These are phyloP conservation scores for Mnemiopsis leidyi DNA, from an alignment of 37 sponge, comb jelly and placozoan species.

Conservation along the genomic window DNA sequence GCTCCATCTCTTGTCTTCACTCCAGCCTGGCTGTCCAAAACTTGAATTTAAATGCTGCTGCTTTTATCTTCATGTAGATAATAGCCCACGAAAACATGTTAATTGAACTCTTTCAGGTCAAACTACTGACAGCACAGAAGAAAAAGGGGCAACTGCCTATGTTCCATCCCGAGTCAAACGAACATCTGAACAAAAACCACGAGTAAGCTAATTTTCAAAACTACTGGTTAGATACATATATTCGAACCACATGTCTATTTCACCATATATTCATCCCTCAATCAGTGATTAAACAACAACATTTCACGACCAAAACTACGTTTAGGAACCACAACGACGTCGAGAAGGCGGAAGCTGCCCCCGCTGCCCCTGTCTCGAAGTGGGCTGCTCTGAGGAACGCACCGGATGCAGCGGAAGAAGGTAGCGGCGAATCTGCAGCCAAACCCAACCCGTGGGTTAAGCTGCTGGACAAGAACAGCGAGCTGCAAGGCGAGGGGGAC, in stretches of 20 bases:
- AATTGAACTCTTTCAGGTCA: slow-evolving; percentile 8
- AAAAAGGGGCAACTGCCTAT: slow-evolving; percentile 36
- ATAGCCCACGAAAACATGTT: no score
- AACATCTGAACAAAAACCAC: slow-evolving; percentile 64
- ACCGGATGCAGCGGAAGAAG: background rate
- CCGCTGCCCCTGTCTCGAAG: background rate
- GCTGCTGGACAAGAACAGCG: slow-evolving; percentile 8
- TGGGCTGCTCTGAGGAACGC: slow-evolving; percentile 52
- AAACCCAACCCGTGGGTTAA: slow-evolving; percentile 60
- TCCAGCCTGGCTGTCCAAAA: background rate
- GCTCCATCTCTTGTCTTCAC: no score
- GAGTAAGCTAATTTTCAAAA: no score
- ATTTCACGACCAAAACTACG: background rate
- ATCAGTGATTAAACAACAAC: no score
- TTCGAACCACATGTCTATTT: background rate
- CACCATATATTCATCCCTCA: background rate
- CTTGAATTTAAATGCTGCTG: background rate
- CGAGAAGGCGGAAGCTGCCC: slow-evolving; percentile 8
- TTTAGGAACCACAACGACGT: slow-evolving; percentile 52
- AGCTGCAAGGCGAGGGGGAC: background rate
- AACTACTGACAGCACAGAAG: slow-evolving; percentile 34
- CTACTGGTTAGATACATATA: no score
- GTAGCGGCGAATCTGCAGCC: background rate
- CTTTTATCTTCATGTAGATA: background rate
- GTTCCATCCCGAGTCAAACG: slow-evolving; percentile 55